Evolutionary conservation across 2,888 invertebrate genomes (phyloP).

Genomic region (Girardia tigrina): DNA sequence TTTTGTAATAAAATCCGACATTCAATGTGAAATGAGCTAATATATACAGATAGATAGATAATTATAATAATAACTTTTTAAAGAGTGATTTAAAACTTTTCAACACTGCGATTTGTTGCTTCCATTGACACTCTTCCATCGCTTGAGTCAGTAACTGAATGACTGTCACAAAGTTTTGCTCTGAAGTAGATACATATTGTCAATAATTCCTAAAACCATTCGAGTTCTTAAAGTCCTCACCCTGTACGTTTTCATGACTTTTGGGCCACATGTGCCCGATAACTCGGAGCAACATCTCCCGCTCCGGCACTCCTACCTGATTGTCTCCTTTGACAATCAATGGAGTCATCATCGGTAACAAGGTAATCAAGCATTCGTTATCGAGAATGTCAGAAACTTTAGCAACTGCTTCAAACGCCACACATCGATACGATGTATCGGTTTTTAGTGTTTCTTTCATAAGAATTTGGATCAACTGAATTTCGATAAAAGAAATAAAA

Average conservation of each 20-base stretch:
- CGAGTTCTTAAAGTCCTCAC: neutral
- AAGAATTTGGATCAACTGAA: neutral
- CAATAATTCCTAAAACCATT: neutral
- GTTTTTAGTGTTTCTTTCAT: neutral
- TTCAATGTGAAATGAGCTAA: no score
- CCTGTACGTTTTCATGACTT: neutral
- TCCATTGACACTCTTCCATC: neutral
- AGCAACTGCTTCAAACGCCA: neutral
- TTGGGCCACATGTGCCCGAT: neutral
- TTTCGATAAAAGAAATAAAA: no score
- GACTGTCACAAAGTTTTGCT: neutral
- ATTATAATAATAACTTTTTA: neutral
- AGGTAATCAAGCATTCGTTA: neutral
- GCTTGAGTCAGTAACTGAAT: neutral
- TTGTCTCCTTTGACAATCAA: neutral
- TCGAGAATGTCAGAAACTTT: neutral
- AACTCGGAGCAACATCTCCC: neutral
- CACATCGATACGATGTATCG: neutral
- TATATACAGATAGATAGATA: no score
- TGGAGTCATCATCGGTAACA: neutral
- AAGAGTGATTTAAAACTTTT: neutral
- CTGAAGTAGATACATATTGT: neutral
- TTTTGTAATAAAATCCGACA: no score
- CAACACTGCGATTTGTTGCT: neutral
- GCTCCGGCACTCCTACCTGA: neutral